Evolutionary conservation across 2,888 invertebrate species (phyloP).

Genomic region (Cephus nigrinus): DNA sequence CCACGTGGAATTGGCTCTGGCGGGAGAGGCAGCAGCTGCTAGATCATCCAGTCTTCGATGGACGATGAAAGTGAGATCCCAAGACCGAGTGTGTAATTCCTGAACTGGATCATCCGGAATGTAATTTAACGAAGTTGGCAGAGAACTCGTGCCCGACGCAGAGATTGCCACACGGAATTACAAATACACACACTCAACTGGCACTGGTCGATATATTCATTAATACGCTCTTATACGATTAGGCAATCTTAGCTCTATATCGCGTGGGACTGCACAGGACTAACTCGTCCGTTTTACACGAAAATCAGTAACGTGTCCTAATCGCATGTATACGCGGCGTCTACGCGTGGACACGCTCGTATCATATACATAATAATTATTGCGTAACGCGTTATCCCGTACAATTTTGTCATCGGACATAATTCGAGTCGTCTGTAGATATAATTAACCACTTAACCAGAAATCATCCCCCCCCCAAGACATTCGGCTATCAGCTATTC

Average conservation of each 20-base stretch:
- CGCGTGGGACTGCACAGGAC: background rate
- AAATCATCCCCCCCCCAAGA: no score
- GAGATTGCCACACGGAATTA: conserved; percentile 3
- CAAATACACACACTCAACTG: background rate
- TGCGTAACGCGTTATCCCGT: background rate
- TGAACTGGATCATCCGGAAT: conserved; percentile 23
- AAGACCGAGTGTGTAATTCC: conserved; percentile 13
- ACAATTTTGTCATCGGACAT: background rate
- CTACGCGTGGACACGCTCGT: background rate
- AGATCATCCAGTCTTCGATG: background rate
- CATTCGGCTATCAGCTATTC: no score
- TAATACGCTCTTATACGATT: background rate
- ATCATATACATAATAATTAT: background rate
- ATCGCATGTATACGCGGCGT: background rate
- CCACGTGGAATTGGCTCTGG: background rate
- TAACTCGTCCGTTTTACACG: background rate
- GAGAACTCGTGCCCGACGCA: background rate
- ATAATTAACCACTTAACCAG: no score
- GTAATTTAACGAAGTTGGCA: conserved; percentile 5
- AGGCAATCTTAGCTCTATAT: background rate
- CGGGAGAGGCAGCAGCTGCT: background rate
- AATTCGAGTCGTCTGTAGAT: background rate
- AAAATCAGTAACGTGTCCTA: background rate
- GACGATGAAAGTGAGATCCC: conserved; percentile 20
- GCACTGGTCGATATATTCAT: background rate